These are phyloP conservation scores for Phortica okadai DNA, from an alignment of 2,888 invertebrate species.

Conservation along the genomic window DNA sequence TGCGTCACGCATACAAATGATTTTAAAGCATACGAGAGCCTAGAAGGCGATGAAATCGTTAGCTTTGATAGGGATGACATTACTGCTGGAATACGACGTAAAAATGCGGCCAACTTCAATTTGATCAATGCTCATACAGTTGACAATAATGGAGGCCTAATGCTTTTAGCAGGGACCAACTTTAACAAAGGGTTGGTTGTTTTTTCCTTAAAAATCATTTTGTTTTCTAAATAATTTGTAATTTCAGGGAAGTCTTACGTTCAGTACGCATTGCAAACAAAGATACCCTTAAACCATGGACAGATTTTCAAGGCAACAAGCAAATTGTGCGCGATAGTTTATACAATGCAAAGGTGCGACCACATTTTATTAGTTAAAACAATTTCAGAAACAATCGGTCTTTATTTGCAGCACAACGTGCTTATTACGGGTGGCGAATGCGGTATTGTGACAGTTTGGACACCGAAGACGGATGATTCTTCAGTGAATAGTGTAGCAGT, in stretches of 20 bases:
- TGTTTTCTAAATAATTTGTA: not conserved
- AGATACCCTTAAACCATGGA: constrained; percentile 77
- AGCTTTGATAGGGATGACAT: constrained; percentile 79
- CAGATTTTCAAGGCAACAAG: constrained; percentile 81
- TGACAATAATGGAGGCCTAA: constrained; percentile 77
- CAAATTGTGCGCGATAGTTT: constrained; percentile 85
- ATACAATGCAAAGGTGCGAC: constrained; percentile 80
- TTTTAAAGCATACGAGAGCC: constrained; percentile 83
- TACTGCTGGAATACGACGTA: constrained; percentile 79
- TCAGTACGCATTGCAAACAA: constrained; percentile 77
- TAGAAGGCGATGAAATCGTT: constrained; percentile 80
- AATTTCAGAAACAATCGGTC: constrained; percentile 17
- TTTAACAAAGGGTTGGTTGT: constrained; percentile 79
- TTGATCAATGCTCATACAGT: constrained; percentile 80
- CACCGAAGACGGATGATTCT: constrained; percentile 50
- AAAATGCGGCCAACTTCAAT: constrained; percentile 81
- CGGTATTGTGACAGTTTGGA: constrained; percentile 84
- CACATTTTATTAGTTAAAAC: not conserved
- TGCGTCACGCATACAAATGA: constrained; percentile 86
- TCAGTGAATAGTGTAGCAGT: not conserved
- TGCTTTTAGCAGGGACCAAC: constrained; percentile 83
- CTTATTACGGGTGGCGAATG: constrained; percentile 85
- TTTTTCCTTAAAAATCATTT: not conserved
- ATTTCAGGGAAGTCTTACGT: constrained; percentile 76
- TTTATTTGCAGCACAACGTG: constrained; percentile 77